Percentiles rank a stretch among this genome's conserved stretches.
These are phyloP conservation scores for Adoxophyes honmai DNA, from an alignment of 1,140 invertebrate genomes.

Conservation along the genomic window DNA sequence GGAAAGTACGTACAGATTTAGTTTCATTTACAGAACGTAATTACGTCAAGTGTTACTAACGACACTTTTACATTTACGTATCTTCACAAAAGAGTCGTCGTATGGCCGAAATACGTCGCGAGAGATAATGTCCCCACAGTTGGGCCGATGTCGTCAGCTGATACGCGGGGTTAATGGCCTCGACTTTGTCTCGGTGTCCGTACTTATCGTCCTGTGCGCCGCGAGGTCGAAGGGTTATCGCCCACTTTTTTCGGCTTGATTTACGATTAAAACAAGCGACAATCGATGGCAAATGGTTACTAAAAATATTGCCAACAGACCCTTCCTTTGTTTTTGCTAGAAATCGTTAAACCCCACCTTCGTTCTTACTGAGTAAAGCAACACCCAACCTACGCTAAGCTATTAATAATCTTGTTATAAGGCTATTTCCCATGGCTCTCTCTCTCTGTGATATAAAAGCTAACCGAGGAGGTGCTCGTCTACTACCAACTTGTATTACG, in stretches of 20 bases:
- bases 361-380: not conserved
- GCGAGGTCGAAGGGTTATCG: conserved; percentile 61
- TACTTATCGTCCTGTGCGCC: conserved; percentile 53
- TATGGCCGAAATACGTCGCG: conserved; percentile 65
- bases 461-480: not conserved
- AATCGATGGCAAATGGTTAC: not conserved
- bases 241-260: conserved; percentile 51
- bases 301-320: too few relatives aligned
- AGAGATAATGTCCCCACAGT: conserved; percentile 62
- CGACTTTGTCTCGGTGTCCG: conserved; percentile 66
- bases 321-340: too few relatives aligned
- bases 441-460: not conserved
- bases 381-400: not conserved
- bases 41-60: too few relatives aligned
- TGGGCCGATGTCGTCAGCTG: conserved; percentile 70
- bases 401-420: conserved; percentile 8
- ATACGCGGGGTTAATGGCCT: conserved; percentile 64
- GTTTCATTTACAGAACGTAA: too few relatives aligned
- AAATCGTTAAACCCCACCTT: too few relatives aligned
- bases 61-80: too few relatives aligned
- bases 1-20: too few relatives aligned
- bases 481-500: too few relatives aligned
- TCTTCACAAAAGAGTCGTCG: conserved; percentile 25
- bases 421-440: not conserved
- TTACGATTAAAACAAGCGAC: conserved; percentile 18